Base-by-base conservation (phyloP, 2,113 vertebrate genomes). In the Prietella phreatophila region DNA sequence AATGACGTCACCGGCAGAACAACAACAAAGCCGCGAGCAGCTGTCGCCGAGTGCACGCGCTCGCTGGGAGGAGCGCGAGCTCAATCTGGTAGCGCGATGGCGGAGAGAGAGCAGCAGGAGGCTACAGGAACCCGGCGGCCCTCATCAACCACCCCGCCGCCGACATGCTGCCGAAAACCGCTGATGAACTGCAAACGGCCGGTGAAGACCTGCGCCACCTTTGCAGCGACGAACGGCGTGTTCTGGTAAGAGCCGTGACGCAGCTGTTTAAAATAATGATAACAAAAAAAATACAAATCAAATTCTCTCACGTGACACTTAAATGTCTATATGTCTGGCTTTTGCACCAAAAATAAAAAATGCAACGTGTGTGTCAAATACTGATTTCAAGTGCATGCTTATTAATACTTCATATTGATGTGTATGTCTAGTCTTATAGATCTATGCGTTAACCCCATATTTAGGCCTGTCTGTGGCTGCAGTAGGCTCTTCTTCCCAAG, bases 141-240 rank as follows among this genome's bases (percentile, higher is more conserved):
- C 69, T 67, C 87, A 65, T 79, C 63, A 30, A 73, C 56, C n/a
- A 71, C 39, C 82, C 27, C 50, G 39, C 22, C 58, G 73, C 60
- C 56, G 36, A 39, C 13, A 60, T 78, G 42, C 27, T 76, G 11
- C 25, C 83, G 73, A 80, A 4, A 61, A 81, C 84, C 93, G 86
- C 93, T 96, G 61, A 91, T 96, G 83, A 94, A 92, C 95, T 97
- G 97, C 96, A 92, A 90, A 92, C 95, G 95, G 94, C 96, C 96
- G 33, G 91, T 95, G 87, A 92, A 90, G 93, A 96, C 95, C 88
- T 93, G 95, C 88, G 93, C 94, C 11, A 90, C 92, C 91, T 97
- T 97, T 90, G 89, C 95, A 90, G 95, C 95, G 86, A 95, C 96
- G 91, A 97, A 96, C 95, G 83, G 95, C 88, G 92, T 95, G 75